A percentile compares a stretch with the other conserved stretches of the same genome.
Evolutionary conservation across 2,888 invertebrate genomes (phyloP).

Genomic region (Pyrochroa serraticornis): DNA sequence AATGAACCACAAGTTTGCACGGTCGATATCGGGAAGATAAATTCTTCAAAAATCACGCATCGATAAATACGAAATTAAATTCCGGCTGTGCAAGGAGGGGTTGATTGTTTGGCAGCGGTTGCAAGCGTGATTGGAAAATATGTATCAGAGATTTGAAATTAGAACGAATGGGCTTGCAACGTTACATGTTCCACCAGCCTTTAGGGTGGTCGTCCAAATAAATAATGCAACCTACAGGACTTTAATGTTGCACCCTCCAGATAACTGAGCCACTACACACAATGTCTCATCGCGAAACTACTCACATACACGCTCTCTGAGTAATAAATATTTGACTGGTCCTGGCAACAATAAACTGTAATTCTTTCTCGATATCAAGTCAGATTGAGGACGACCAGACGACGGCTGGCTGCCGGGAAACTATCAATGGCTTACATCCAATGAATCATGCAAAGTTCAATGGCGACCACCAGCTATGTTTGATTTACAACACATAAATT

Average conservation of each 20-base stretch:
- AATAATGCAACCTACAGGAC: constrained; percentile 4
- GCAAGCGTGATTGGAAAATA: constrained; percentile 27
- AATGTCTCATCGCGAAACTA: constrained; percentile 10
- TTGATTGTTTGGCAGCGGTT: not conserved
- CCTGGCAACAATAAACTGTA: constrained; percentile 23
- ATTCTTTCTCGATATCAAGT: constrained; percentile 16
- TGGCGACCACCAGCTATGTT: not conserved
- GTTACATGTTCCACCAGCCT: constrained; percentile 7
- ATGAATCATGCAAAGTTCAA: not conserved
- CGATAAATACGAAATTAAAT: constrained; percentile 25
- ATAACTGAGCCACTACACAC: not conserved
- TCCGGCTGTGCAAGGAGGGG: constrained; percentile 16
- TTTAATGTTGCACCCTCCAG: not conserved
- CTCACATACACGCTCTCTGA: constrained; percentile 1
- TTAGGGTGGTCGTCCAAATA: constrained; percentile 10
- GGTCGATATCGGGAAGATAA: constrained; percentile 4
- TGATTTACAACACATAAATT: not conserved
- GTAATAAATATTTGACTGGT: constrained; percentile 24
- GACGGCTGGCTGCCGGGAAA: too few species aligned
- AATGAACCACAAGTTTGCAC: constrained; percentile 10
- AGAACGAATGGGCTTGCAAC: constrained; percentile 15
- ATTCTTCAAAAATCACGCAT: constrained; percentile 19
- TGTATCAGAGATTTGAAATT: constrained; percentile 27
- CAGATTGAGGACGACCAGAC: too few species aligned
- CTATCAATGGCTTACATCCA: not conserved